These are phyloP conservation scores for Ectemnius cavifrons DNA, from an alignment of 2,888 invertebrate genomes.

Conservation along the genomic window DNA sequence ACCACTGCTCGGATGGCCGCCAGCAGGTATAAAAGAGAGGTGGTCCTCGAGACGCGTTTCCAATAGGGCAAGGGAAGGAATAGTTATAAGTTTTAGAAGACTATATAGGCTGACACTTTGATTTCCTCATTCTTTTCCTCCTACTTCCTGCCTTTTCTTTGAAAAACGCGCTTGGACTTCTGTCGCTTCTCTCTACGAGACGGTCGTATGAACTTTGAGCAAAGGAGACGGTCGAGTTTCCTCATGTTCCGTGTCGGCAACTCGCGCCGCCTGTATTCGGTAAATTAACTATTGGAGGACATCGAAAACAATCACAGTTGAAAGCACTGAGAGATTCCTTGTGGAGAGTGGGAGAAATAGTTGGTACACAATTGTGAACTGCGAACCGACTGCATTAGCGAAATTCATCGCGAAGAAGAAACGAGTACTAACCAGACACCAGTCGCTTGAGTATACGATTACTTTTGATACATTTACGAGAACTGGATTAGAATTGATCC, in stretches of 20 bases:
- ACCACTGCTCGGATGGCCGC: no score
- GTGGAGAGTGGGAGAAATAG: slow-evolving; percentile 18
- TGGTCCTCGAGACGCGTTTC: neutral
- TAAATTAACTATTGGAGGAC: slow-evolving; percentile 35
- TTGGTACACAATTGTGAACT: neutral
- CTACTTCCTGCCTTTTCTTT: no score
- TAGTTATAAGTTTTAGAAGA: neutral
- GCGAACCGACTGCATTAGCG: no score
- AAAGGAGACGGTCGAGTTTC: slow-evolving; percentile 36
- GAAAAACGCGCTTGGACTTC: neutral
- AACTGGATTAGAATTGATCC: neutral
- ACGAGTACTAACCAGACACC: neutral
- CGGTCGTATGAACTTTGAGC: slow-evolving; percentile 30
- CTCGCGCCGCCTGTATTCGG: neutral
- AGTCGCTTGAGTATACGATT: slow-evolving; percentile 9
- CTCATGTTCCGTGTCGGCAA: slow-evolving; percentile 26
- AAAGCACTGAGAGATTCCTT: slow-evolving; percentile 41
- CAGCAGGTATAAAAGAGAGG: neutral
- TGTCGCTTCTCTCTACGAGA: slow-evolving; percentile 12
- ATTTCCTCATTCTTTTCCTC: no score
- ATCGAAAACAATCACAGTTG: slow-evolving; percentile 51
- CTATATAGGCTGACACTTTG: neutral
- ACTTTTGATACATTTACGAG: neutral
- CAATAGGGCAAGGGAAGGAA: neutral
- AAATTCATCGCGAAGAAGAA: no score